These are phyloP conservation scores for Andricus curvator DNA, from an alignment of 2,888 invertebrate species.

Conservation along the genomic window DNA sequence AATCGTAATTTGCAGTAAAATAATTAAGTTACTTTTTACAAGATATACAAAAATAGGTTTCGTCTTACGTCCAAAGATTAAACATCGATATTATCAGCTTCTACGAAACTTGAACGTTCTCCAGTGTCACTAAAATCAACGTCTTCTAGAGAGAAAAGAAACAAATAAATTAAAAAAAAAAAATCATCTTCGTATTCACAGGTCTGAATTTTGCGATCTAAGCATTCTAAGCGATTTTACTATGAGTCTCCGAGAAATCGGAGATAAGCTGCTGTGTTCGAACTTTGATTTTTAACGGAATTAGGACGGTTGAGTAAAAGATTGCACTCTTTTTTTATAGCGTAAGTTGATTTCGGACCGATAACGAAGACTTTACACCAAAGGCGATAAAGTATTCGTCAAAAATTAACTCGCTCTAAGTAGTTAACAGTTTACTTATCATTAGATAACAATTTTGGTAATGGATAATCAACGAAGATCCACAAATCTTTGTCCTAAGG, in stretches of 20 bases:
- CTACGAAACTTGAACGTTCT: conserved; percentile 19
- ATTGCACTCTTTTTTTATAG: conserved; percentile 29
- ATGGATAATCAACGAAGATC: conserved; percentile 15
- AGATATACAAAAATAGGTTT: conserved; percentile 65
- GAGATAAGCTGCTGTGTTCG: conserved; percentile 7
- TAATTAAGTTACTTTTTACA: conserved; percentile 63
- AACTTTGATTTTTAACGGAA: conserved; percentile 15
- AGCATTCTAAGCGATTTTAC: background rate
- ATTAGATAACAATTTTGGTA: conserved; percentile 28
- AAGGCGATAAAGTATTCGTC: background rate
- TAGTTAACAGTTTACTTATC: conserved; percentile 8
- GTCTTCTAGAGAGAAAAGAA: background rate
- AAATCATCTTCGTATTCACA: background rate
- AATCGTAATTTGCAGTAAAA: conserved; percentile 17
- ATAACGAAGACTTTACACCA: background rate
- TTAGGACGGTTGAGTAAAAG: conserved; percentile 34
- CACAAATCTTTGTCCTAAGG: background rate
- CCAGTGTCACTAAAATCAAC: conserved; percentile 5
- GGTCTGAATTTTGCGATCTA: conserved; percentile 5
- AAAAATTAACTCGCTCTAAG: background rate
- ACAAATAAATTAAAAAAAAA: background rate
- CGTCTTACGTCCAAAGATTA: conserved; percentile 16
- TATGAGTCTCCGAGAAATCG: background rate
- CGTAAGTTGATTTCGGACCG: background rate
- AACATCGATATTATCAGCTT: conserved; percentile 5